Base-by-base conservation (phyloP, 2,888 invertebrate species). In the Aplocera efformata region DNA sequence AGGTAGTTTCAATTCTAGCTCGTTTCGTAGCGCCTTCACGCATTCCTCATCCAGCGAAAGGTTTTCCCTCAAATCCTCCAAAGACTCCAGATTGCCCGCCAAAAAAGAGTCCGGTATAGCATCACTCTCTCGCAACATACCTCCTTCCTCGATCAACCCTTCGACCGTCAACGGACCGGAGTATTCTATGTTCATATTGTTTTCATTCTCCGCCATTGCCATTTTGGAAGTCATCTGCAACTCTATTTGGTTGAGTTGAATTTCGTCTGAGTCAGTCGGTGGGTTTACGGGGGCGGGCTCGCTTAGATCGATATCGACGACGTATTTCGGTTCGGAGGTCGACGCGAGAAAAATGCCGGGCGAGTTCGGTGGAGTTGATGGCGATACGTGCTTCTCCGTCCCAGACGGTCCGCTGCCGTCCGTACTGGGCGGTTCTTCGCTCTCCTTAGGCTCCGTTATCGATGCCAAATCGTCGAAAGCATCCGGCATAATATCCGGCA, bases 1-100 rank as follows among this genome's bases (percentile, higher is more conserved):
- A 6, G 94, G 93, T 50, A 94, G 79, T 70, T 94, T 94, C 56
- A 92, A 89, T 54, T 91, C 86, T 28, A 94, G 71, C 68, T 94
- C 94, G 58, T 92, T 93, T 44, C 94, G 79, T 43, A 94, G 88
- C 1, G 93, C 93, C 24, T 91, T 88, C 58, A 93, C 92, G 53
- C 92, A 91, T 61, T 93, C 93, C 59, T 93, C 93, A 59, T 94
- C 92, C 44, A 93, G 77, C 9, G 88, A 89, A 41, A 91, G 89
- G 0, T 90, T 88, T 10, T 91, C 90, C 48, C 91, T 90, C 28
- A 84, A 66, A 48, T 89, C 85, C 22, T 90, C 89, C 2, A 80
- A 69, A 2, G 82, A 79, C 25, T 89, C 85, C 0, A 89, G 88
- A 46, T 90, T 91, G 44, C 90, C 85, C 0, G 85, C 85, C 39